phyloP scores from a whole-genome alignment of 2,888 invertebrate species.

The Aelia acuminata region DNA sequence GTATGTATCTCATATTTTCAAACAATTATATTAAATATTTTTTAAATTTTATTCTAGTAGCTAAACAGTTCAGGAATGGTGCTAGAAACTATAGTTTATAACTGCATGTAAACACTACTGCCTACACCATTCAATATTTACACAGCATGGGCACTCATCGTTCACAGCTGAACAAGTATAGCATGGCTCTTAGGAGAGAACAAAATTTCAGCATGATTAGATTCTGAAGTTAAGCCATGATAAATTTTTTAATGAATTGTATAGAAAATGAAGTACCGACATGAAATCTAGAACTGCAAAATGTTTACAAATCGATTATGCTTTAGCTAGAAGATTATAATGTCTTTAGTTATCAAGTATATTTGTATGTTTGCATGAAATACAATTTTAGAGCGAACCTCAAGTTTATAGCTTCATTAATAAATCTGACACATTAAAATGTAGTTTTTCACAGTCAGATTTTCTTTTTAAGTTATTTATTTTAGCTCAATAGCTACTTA shows the following conservation, averaged over 20 bases:
- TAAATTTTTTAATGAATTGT: neutral
- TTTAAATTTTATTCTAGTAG: neutral
- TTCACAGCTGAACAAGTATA: neutral
- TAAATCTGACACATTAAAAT: neutral
- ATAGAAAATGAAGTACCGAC: neutral
- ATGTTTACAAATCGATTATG: neutral
- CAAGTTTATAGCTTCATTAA: neutral
- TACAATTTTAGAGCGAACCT: neutral
- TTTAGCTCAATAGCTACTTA: neutral
- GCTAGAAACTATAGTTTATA: constrained; percentile 10
- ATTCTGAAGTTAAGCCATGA: neutral
- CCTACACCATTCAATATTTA: constrained; percentile 3
- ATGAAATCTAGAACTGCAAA: neutral
- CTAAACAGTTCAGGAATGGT: neutral
- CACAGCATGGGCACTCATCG: neutral
- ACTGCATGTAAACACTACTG: constrained; percentile 8
- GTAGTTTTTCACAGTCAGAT: neutral
- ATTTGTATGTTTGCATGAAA: neutral
- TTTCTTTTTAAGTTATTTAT: neutral
- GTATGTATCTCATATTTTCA: neutral
- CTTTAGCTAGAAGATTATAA: neutral
- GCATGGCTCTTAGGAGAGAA: neutral
- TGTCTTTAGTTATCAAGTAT: neutral
- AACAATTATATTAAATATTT: neutral
- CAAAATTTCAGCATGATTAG: neutral